phyloP scores from a whole-genome alignment of 2,888 invertebrate species.

The Cremastinae sp. region DNA sequence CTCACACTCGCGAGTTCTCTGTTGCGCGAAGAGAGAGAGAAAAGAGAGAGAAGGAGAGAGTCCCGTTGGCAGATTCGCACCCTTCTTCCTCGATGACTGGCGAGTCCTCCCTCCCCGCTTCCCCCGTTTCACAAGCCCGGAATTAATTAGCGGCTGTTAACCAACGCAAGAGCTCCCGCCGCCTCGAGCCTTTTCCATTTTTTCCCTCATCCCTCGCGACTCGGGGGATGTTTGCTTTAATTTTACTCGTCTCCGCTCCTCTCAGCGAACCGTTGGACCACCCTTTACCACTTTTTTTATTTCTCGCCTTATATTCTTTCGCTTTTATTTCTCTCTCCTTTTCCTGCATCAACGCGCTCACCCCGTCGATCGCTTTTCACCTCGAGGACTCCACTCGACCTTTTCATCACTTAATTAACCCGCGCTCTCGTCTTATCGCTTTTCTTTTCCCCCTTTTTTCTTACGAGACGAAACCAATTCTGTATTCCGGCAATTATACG shows the following conservation, averaged over 20 bases:
- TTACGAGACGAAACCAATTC: slow-evolving; percentile 46
- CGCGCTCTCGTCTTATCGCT: slow-evolving; percentile 62
- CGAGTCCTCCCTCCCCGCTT: slow-evolving; percentile 71
- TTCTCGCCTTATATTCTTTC: too few relatives aligned
- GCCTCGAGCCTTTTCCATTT: slow-evolving; percentile 10
- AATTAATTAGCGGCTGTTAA: slow-evolving; percentile 78
- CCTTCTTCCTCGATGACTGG: slow-evolving; percentile 53
- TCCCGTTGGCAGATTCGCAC: slow-evolving; percentile 57
- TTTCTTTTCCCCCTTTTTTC: slow-evolving; percentile 59
- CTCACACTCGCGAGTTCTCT: too few relatives aligned
- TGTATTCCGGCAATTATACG: background rate
- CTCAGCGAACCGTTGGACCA: slow-evolving; percentile 52
- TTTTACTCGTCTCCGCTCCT: slow-evolving; percentile 67
- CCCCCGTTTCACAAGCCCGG: slow-evolving; percentile 76
- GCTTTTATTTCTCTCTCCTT: slow-evolving; percentile 6
- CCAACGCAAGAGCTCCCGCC: slow-evolving; percentile 60
- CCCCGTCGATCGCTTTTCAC: slow-evolving; percentile 9
- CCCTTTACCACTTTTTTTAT: too few relatives aligned
- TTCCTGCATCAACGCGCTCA: slow-evolving; percentile 39
- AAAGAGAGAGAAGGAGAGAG: slow-evolving; percentile 40
- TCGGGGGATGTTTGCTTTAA: slow-evolving; percentile 79
- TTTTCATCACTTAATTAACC: slow-evolving; percentile 79
- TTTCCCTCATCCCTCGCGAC: slow-evolving; percentile 63
- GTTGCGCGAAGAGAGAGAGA: too few relatives aligned
- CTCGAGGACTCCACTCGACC: slow-evolving; percentile 67